Percentiles rank a stretch among this genome's conserved stretches.
Evolutionary conservation across 2,113 vertebrate species (phyloP).

Genomic region (Delphinus delphis): DNA sequence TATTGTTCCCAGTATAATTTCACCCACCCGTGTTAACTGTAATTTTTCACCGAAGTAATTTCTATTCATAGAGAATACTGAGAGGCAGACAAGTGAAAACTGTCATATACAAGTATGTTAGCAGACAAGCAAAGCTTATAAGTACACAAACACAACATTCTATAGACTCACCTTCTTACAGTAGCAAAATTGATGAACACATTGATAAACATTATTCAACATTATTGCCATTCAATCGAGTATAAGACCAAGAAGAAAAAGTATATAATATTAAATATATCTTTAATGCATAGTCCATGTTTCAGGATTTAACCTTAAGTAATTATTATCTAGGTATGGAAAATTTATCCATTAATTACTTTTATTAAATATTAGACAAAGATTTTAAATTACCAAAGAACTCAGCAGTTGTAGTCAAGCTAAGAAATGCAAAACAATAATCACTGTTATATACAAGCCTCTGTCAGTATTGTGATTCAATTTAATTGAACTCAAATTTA

Average conservation of each 20-base stretch:
- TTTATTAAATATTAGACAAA: neutral
- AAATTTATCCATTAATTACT: neutral
- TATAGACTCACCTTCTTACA: neutral
- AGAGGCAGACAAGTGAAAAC: neutral
- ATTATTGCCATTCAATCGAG: neutral
- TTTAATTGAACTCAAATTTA: neutral
- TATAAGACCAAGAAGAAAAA: neutral
- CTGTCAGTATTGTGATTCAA: neutral
- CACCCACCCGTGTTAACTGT: neutral
- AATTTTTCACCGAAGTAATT: neutral
- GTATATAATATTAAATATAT: neutral
- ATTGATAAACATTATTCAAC: neutral
- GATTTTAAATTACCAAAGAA: neutral
- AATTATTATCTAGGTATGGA: neutral
- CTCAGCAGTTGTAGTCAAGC: neutral
- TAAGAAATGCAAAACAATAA: neutral
- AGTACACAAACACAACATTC: neutral
- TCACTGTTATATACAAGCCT: neutral
- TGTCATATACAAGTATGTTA: neutral
- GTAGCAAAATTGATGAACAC: neutral
- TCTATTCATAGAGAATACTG: neutral
- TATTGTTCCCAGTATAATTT: neutral
- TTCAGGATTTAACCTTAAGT: neutral
- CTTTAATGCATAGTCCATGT: neutral
- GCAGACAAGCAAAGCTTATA: neutral